Evolutionary conservation across 2,888 invertebrate species (phyloP).

Genomic region (Thyatira batis): DNA sequence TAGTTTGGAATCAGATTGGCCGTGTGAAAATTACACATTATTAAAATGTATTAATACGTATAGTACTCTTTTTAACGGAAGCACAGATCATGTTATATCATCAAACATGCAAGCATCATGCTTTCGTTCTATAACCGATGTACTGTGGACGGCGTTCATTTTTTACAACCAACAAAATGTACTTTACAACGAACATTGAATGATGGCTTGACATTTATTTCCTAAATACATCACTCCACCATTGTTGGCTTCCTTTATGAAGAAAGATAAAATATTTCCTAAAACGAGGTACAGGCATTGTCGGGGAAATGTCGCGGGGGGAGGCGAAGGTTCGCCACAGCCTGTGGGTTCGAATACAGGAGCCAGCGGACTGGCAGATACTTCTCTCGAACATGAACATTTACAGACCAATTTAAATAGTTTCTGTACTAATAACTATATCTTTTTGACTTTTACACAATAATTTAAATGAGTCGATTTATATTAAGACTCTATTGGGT

Average conservation of each 20-base stretch:
- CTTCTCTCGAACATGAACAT: neutral
- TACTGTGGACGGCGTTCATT: constrained; percentile 26
- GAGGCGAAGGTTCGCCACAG: constrained; percentile 32
- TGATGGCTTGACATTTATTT: constrained; percentile 78
- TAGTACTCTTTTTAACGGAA: too few relatives aligned
- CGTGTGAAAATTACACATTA: too few relatives aligned
- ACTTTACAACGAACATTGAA: constrained; percentile 54
- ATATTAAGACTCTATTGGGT: too few relatives aligned
- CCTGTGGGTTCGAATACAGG: constrained; percentile 13
- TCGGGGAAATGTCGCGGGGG: constrained; percentile 65
- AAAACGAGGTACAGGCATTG: constrained; percentile 61
- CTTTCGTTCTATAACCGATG: neutral
- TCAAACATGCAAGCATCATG: neutral
- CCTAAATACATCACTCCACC: constrained; percentile 71
- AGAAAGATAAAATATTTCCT: constrained; percentile 79
- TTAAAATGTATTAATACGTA: too few relatives aligned
- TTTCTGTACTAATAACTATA: too few relatives aligned
- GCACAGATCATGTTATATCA: too few relatives aligned
- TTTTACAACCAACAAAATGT: constrained; percentile 42
- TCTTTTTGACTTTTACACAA: too few relatives aligned
- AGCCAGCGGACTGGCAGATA: constrained; percentile 9
- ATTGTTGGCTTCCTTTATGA: constrained; percentile 76
- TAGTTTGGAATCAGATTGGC: too few relatives aligned
- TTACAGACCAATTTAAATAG: too few relatives aligned
- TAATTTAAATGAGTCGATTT: too few relatives aligned